Evolutionary conservation across 2,113 vertebrate genomes (phyloP).

Genomic region (Uria lomvia): DNA sequence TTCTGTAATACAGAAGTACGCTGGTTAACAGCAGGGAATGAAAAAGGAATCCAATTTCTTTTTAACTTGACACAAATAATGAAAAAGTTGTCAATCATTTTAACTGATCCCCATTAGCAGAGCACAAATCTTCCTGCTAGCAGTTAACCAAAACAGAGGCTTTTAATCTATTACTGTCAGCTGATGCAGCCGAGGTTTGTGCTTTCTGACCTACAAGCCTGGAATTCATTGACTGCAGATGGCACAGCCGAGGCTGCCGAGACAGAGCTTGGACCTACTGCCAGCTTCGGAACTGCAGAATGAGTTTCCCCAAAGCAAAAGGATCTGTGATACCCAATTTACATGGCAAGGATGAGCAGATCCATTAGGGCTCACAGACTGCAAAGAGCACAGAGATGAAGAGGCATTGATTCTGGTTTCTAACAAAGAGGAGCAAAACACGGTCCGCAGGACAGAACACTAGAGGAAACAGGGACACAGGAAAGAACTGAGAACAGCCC

Average conservation of each 20-base stretch:
- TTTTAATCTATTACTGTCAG: not conserved
- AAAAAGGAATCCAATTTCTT: not conserved
- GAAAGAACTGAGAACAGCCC: not conserved
- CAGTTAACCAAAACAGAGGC: not conserved
- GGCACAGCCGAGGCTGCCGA: not conserved
- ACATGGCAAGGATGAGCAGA: not conserved
- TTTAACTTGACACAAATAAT: not conserved
- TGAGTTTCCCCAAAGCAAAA: not conserved
- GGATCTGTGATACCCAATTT: not conserved
- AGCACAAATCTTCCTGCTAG: not conserved
- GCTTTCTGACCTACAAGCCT: not conserved
- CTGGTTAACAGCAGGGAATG: not conserved
- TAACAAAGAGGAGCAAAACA: not conserved
- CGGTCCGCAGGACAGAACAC: not conserved
- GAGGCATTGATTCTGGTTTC: not conserved
- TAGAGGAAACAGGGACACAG: not conserved
- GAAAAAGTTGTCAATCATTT: not conserved
- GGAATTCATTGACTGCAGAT: not conserved
- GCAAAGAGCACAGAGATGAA: not conserved
- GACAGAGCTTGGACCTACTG: not conserved
- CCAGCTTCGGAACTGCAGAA: not conserved
- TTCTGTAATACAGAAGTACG: fast-evolving
- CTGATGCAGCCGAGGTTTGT: not conserved
- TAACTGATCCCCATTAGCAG: not conserved
- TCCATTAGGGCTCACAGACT: not conserved